A percentile compares a stretch with the other conserved stretches of the same genome.
Evolutionary conservation across 2,113 vertebrate species (phyloP).

Genomic region (Piliocolobus tephrosceles): DNA sequence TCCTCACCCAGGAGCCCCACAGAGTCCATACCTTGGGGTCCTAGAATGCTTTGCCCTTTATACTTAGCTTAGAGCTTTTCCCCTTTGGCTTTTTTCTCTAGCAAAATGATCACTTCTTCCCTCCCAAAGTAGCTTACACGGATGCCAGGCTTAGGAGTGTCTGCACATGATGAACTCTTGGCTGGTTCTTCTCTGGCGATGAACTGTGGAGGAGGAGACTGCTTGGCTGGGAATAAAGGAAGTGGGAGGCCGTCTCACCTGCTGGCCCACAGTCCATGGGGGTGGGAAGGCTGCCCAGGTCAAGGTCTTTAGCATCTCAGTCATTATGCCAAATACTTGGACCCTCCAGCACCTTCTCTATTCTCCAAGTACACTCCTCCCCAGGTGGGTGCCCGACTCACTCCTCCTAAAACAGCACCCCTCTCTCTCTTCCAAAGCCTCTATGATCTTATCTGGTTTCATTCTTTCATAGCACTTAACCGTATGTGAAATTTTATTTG

Average conservation of each 20-base stretch:
- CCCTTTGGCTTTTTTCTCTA: not conserved
- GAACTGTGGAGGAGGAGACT: not conserved
- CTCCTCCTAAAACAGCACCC: not conserved
- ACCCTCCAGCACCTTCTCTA: not conserved
- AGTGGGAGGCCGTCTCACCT: not conserved
- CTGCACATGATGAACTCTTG: not conserved
- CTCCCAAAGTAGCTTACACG: not conserved
- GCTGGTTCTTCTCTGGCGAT: not conserved
- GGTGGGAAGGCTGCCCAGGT: not conserved
- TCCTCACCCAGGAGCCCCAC: not conserved
- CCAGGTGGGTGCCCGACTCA: not conserved
- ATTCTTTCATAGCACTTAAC: conserved; percentile 1
- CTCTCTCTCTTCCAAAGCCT: not conserved
- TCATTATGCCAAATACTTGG: not conserved
- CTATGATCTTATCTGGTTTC: not conserved
- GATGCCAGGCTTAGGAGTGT: not conserved
- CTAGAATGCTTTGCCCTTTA: not conserved
- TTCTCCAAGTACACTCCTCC: not conserved
- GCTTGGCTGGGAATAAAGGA: not conserved
- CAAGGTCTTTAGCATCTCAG: conserved; percentile 6
- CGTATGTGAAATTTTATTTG: conserved; percentile 4
- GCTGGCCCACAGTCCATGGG: not conserved
- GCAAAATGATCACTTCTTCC: not conserved
- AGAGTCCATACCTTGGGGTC: not conserved
- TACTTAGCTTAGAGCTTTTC: not conserved